phyloP scores from a whole-genome alignment of 1,140 invertebrate genomes.

The Acromyrmex charruanus region DNA sequence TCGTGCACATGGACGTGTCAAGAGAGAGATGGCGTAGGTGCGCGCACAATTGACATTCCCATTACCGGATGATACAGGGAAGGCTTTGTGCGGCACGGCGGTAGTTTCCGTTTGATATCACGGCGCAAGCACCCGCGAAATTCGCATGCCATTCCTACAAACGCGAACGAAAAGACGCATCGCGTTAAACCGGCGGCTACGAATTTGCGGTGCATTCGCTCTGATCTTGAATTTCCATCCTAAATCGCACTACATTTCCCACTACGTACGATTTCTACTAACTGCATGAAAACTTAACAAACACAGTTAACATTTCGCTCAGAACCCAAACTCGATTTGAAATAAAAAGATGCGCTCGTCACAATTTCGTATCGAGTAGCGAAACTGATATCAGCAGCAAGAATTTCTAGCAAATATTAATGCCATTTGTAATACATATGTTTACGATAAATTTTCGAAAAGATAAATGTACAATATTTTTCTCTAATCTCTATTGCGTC shows the following conservation, averaged over 20 bases:
- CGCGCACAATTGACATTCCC: constrained; percentile 58
- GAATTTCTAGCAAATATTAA: neutral
- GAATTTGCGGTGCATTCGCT: constrained; percentile 5
- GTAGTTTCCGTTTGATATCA: constrained; percentile 43
- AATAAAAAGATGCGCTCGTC: neutral
- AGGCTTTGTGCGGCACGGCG: constrained; percentile 28
- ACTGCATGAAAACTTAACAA: neutral
- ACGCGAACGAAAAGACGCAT: constrained; percentile 24
- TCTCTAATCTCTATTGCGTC: neutral
- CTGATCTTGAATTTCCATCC: constrained; percentile 3
- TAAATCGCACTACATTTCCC: neutral
- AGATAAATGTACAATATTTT: neutral
- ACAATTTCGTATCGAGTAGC: neutral
- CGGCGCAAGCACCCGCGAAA: constrained; percentile 9
- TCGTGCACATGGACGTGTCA: neutral
- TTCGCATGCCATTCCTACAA: constrained; percentile 39
- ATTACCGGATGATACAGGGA: constrained; percentile 55
- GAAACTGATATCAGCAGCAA: neutral
- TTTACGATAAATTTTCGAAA: neutral
- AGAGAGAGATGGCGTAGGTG: constrained; percentile 23
- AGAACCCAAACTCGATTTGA: neutral
- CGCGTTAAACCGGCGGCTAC: constrained; percentile 3
- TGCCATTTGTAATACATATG: neutral
- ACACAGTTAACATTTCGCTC: neutral
- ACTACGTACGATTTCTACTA: neutral